Base-by-base conservation (phyloP, 2,888 invertebrate species). In the Heliconius erato region DNA sequence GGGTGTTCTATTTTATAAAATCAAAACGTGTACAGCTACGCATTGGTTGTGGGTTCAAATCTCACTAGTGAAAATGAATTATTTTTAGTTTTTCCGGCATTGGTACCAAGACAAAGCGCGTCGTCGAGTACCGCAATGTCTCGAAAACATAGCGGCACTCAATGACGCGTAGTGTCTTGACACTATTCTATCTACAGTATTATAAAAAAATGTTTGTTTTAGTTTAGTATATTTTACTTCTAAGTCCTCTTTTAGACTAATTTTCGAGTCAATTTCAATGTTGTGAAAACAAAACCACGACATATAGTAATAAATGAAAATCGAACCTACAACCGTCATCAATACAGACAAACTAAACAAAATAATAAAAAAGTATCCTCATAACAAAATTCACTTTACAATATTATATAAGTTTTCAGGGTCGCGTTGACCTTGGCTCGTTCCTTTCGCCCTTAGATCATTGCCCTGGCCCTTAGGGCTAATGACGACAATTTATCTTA, bases 401-500 rank as follows among this genome's bases (percentile, higher is more conserved):
- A 80, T 35, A 14, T 81, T 80, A 80, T 79, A 72, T 81, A 80
- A 80, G 72, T 59, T 76, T n/a, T 63, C n/a, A 63, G 86, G 89
- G 86, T 87, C 84, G 84, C 63, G 71, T 72, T 87, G 88, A 89
- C 90, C 91, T 90, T 90, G 89, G 85, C 84, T 85, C 84, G 81
- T 79, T 67, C 80, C 19, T 63, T 69, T 88, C 71, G 86, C 87
- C 88, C 88, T 87, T 88, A 87, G 88, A 88, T 86, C 89, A 83
- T 87, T 89, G 88, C 88, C 90, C 90, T 87, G 86, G 32, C 16
- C 67, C 16, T 67, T 67, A 32, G 76, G 35, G n/a, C 40, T 63
- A 63, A 76, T 76, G 59, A 63, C 76, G n/a, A 19, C 23, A 35
- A 35, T 63, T 63, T 76, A 63, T 63, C 76, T 59, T 35, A 32